Percentiles rank a stretch among this genome's conserved stretches.
Conservation (phyloP, 2,797 vertebrate species). For the Sylvilagus floridanus region DNA sequence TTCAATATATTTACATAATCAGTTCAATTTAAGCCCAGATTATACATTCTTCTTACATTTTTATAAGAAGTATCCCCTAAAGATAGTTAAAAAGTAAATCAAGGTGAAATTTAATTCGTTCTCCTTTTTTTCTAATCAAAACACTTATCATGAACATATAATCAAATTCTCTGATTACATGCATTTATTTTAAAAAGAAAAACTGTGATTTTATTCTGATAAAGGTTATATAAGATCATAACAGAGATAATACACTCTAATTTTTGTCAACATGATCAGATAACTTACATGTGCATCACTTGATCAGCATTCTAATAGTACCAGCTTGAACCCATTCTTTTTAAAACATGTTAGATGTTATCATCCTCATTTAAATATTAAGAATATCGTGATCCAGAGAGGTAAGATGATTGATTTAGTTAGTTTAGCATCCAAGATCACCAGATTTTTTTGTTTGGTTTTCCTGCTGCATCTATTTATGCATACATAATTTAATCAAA, state of each 20-base stretch:
- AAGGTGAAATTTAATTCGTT: slow-evolving; percentile 75
- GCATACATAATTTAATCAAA: too few species aligned
- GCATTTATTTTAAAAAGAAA: slow-evolving; percentile 73
- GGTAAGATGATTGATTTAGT: background rate
- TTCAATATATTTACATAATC: slow-evolving; percentile 91
- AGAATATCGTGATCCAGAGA: background rate
- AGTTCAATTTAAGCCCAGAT: slow-evolving; percentile 86
- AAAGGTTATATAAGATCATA: background rate
- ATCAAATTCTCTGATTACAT: slow-evolving; percentile 78
- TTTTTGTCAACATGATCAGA: slow-evolving; percentile 3
- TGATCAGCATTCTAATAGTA: slow-evolving; percentile 20
- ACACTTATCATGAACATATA: slow-evolving; percentile 69
- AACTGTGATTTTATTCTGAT: slow-evolving; percentile 38
- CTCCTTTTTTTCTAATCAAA: slow-evolving; percentile 73
- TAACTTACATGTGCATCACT: background rate
- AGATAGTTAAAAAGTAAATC: slow-evolving; percentile 84
- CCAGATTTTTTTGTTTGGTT: background rate
- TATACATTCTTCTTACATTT: slow-evolving; percentile 84
- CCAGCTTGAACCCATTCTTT: background rate
- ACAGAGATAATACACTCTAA: background rate
- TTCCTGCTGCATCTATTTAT: background rate
- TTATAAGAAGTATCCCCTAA: slow-evolving; percentile 81
- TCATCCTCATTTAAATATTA: background rate
- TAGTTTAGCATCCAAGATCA: background rate
- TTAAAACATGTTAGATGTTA: background rate